phyloP scores from a whole-genome alignment of 2,888 invertebrate species.

The Rhorus exstirpatorius region DNA sequence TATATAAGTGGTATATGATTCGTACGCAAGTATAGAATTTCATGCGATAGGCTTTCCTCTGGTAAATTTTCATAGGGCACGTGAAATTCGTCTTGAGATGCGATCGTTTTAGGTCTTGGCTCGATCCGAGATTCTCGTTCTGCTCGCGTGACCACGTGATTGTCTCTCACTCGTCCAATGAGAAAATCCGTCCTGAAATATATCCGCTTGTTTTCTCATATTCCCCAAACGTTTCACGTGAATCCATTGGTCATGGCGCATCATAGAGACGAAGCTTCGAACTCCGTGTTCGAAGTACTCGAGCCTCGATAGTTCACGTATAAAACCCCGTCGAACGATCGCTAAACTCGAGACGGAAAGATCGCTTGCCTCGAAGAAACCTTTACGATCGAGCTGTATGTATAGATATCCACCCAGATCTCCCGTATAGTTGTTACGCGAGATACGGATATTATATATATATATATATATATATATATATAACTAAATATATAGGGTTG shows the following conservation, averaged over 20 bases:
- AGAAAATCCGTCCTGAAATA: constrained; percentile 20
- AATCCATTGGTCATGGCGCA: constrained; percentile 53
- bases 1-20: not conserved
- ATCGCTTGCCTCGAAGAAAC: constrained; percentile 50
- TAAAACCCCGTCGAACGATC: constrained; percentile 67
- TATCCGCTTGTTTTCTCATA: constrained; percentile 31
- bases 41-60: constrained; percentile 48
- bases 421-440: constrained; percentile 8
- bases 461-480: constrained; percentile 11
- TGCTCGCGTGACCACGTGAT: constrained; percentile 73
- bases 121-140: constrained; percentile 76
- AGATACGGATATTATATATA: no score
- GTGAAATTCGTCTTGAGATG: constrained; percentile 66
- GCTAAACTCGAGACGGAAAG: constrained; percentile 53
- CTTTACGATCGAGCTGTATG: constrained; percentile 60
- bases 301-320: constrained; percentile 54
- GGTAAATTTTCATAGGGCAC: constrained; percentile 73
- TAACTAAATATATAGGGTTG: constrained; percentile 8
- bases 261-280: constrained; percentile 33
- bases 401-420: constrained; percentile 9
- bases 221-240: constrained; percentile 56
- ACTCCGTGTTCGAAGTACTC: constrained; percentile 37
- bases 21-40: not conserved
- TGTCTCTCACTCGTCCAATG: constrained; percentile 48
- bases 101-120: constrained; percentile 68